phyloP scores from a whole-genome alignment of 2,797 vertebrate genomes.

The Mormyrus hasselquistii region DNA sequence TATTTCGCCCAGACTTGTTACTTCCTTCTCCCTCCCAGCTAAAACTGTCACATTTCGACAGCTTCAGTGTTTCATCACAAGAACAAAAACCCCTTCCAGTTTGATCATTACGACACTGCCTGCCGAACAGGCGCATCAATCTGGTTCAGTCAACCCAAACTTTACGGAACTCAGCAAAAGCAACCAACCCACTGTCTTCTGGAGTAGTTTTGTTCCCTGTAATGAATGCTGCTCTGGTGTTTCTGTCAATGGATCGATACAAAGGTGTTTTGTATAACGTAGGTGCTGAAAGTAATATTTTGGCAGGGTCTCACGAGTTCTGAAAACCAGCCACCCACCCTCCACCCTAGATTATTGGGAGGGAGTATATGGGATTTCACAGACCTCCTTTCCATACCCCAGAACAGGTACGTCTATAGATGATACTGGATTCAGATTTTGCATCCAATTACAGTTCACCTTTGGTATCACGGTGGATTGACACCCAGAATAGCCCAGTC shows the following conservation, averaged over 20 bases:
- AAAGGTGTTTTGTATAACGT: not conserved
- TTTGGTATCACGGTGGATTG: not conserved
- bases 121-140: not conserved
- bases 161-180: not conserved
- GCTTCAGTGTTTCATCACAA: not conserved
- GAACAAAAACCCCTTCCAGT: not conserved
- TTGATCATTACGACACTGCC: not conserved
- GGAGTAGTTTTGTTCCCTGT: too few relatives aligned
- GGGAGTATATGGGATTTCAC: not conserved
- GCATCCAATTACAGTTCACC: not conserved
- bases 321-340: not conserved
- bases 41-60: not conserved
- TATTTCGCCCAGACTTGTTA: not conserved
- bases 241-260: not conserved
- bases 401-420: not conserved
- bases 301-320: not conserved
- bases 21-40: not conserved
- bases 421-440: not conserved
- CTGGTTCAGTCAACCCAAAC: not conserved
- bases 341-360: not conserved
- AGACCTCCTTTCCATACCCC: not conserved
- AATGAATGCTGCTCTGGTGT: not conserved
- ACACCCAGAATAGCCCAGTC: not conserved
- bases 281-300: not conserved
- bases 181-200: not conserved